Conservation (phyloP, 2,888 invertebrate genomes). For the Spisula solida region DNA sequence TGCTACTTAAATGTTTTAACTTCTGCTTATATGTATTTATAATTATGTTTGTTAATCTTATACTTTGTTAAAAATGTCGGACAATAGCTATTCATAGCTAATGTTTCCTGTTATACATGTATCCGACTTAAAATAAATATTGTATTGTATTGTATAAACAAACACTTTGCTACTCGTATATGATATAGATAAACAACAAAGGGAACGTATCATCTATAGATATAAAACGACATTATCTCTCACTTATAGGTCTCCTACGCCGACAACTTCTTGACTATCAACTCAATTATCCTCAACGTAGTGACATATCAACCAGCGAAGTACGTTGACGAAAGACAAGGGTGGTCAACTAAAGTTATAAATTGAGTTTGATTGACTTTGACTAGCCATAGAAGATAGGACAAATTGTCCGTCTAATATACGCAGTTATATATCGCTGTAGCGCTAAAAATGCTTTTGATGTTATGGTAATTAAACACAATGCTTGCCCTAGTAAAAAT, state of each 20-base stretch:
- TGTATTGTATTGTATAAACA: too few relatives aligned
- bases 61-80: too few relatives aligned
- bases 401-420: not conserved
- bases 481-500: not conserved
- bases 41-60: too few relatives aligned
- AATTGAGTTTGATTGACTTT: not conserved
- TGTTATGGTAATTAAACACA: not conserved
- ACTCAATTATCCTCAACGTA: not conserved
- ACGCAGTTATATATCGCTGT: not conserved
- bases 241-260: not conserved
- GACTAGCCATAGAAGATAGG: not conserved
- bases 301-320: not conserved
- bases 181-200: too few relatives aligned
- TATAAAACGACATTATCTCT: too few relatives aligned
- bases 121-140: too few relatives aligned
- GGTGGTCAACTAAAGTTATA: not conserved
- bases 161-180: too few relatives aligned
- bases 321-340: not conserved
- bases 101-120: too few relatives aligned
- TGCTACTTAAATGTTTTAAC: too few relatives aligned
- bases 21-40: too few relatives aligned
- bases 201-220: too few relatives aligned
- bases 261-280: not conserved
- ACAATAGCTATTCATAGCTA: too few relatives aligned
- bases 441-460: not conserved